A percentile compares a stretch with the other conserved stretches of the same genome.
These are phyloP conservation scores for Ascaphus truei DNA, from an alignment of 2,113 vertebrate species.

Conservation along the genomic window DNA sequence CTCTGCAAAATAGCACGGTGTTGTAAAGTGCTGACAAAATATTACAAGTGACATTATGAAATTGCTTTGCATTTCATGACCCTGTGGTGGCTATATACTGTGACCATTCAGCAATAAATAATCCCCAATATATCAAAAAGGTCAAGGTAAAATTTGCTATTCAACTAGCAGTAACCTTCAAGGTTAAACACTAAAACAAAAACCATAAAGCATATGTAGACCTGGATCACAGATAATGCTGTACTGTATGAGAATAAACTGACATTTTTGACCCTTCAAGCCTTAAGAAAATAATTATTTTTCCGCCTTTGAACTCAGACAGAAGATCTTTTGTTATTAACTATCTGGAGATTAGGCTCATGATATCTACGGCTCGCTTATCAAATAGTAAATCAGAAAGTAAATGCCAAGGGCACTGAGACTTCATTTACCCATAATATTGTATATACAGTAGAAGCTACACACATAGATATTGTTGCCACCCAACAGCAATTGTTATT, in stretches of 20 bases:
- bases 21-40: neutral
- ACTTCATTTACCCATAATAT: neutral
- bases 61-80: slow-evolving; percentile 20
- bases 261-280: neutral
- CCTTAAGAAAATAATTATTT: neutral
- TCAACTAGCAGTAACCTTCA: neutral
- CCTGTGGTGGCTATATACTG: neutral
- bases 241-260: neutral
- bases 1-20: neutral
- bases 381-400: neutral
- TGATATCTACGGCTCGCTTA: neutral
- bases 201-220: neutral
- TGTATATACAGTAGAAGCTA: neutral
- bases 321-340: neutral
- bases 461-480: neutral
- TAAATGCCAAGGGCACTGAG: neutral
- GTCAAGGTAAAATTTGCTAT: slow-evolving; percentile 23
- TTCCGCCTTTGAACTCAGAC: neutral
- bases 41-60: slow-evolving; percentile 12
- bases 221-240: neutral
- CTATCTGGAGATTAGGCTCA: neutral
- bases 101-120: slow-evolving; percentile 4
- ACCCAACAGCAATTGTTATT: neutral
- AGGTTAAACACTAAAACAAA: neutral
- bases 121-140: slow-evolving; percentile 6